phyloP scores from a whole-genome alignment of 37 sponge, comb jelly and placozoan genomes.

The Oopsacas minuta region DNA sequence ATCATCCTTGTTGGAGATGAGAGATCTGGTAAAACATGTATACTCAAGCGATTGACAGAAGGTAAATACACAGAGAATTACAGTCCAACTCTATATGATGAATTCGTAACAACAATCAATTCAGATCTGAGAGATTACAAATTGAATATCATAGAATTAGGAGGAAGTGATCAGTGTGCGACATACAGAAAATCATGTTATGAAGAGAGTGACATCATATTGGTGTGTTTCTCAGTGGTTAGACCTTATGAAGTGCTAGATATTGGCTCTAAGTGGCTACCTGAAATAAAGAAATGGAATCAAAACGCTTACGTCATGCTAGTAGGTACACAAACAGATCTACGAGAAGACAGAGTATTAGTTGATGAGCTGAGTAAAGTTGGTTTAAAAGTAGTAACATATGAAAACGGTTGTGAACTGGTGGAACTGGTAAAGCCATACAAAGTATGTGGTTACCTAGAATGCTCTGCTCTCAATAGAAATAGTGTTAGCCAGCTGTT shows the following conservation, averaged over 20 bases:
- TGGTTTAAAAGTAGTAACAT: background rate
- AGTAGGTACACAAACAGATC: background rate
- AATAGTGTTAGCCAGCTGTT: background rate
- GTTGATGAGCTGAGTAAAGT: background rate
- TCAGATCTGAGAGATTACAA: background rate
- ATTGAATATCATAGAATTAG: background rate
- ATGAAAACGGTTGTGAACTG: background rate
- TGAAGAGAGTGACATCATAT: background rate
- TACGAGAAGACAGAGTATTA: background rate
- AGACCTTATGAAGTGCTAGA: background rate
- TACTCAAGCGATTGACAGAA: background rate
- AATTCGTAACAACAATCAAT: background rate
- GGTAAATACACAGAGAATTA: background rate
- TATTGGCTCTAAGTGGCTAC: background rate
- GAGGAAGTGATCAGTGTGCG: background rate
- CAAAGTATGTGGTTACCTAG: background rate
- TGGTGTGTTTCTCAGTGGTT: background rate
- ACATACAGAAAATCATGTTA: background rate
- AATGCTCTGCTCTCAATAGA: constrained; percentile 6
- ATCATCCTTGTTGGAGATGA: constrained; percentile 9
- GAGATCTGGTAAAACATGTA: background rate
- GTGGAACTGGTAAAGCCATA: background rate
- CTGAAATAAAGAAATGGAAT: background rate
- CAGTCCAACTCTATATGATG: background rate
- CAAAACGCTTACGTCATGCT: constrained; percentile 8